phyloP scores from a whole-genome alignment of 2,113 vertebrate species.

The Eulemur macaco region DNA sequence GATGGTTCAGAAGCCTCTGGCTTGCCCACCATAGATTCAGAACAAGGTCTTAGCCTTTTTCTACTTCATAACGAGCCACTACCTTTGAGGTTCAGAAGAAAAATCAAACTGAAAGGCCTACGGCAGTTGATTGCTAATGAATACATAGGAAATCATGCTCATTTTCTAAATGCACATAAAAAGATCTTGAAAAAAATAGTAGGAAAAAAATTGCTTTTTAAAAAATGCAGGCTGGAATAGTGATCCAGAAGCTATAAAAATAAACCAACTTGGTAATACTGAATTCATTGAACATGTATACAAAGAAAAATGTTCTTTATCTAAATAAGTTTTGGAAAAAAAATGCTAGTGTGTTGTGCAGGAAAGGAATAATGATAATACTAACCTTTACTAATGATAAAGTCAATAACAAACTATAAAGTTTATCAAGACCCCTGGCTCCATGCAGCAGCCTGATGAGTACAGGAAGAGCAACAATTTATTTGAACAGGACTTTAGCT shows the following conservation, averaged over 20 bases:
- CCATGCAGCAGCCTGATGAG: background rate
- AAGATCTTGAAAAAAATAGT: conserved; percentile 22
- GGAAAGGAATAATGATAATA: background rate
- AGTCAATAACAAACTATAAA: background rate
- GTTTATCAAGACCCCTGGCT: background rate
- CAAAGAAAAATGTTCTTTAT: background rate
- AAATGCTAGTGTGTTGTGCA: background rate
- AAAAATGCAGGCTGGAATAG: background rate
- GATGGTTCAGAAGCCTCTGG: background rate
- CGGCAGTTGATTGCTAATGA: background rate
- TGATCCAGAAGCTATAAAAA: background rate
- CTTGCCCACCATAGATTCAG: background rate
- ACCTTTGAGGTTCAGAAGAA: conserved; percentile 5
- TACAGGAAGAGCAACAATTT: background rate
- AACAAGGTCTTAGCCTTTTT: background rate
- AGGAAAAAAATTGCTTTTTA: background rate
- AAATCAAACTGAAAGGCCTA: background rate
- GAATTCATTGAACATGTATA: background rate
- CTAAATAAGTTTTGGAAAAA: background rate
- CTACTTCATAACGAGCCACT: background rate
- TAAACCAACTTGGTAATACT: background rate
- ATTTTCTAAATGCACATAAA: conserved; percentile 25
- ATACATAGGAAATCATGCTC: conserved; percentile 7
- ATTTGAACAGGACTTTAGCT: background rate
- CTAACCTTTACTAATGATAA: conserved; percentile 36